These are phyloP conservation scores for Athene cunicularia DNA, from an alignment of 2,113 vertebrate species.

Conservation along the genomic window DNA sequence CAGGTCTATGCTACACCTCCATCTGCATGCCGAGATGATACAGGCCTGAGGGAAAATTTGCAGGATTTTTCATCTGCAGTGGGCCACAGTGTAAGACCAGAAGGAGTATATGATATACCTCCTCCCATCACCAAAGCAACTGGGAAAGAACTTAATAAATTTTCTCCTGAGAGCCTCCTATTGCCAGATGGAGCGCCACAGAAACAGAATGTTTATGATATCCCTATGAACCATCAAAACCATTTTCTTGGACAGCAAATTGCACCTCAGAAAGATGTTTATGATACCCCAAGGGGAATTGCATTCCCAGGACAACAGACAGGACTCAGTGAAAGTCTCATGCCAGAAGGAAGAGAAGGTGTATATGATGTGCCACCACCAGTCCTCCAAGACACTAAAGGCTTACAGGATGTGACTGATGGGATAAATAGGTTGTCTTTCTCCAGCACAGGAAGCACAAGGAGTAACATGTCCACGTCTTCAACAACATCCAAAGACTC, in stretches of 20 bases:
- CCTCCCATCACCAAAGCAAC: conserved; percentile 78
- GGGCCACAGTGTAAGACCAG: conserved; percentile 66
- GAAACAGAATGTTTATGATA: conserved; percentile 80
- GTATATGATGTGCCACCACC: conserved; percentile 87
- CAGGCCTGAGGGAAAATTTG: conserved; percentile 77
- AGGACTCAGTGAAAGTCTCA: conserved; percentile 54
- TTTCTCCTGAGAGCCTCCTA: conserved; percentile 73
- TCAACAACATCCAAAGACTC: conserved; percentile 89
- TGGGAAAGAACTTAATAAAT: conserved; percentile 74
- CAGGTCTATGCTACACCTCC: conserved; percentile 86
- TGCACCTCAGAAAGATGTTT: conserved; percentile 81
- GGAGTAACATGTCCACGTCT: conserved; percentile 96
- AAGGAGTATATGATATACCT: conserved; percentile 92
- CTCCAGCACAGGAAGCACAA: conserved; percentile 92
- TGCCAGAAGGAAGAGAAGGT: conserved; percentile 73
- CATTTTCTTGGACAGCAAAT: conserved; percentile 63
- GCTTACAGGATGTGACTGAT: conserved; percentile 82
- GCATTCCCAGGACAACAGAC: conserved; percentile 72
- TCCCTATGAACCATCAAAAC: conserved; percentile 70
- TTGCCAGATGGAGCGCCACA: conserved; percentile 36
- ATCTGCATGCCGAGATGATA: conserved; percentile 71
- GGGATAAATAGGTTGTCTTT: conserved; percentile 92
- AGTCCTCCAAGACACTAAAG: conserved; percentile 73
- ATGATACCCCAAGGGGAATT: conserved; percentile 87
- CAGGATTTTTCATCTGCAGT: conserved; percentile 87